These are phyloP conservation scores for Stictocephala bisonia DNA, from an alignment of 2,888 invertebrate genomes.

Conservation along the genomic window DNA sequence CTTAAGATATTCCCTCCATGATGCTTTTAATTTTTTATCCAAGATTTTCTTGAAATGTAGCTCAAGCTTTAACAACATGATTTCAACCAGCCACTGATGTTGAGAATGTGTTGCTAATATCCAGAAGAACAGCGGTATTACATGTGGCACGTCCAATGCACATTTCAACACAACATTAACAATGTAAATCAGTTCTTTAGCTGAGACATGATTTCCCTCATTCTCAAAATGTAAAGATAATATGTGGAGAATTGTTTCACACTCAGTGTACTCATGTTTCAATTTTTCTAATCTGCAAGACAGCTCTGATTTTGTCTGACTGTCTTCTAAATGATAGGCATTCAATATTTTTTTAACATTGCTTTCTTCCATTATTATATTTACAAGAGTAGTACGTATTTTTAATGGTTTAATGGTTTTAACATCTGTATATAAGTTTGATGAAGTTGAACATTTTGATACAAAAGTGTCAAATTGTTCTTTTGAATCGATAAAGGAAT, in stretches of 20 bases:
- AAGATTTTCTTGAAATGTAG: conserved; percentile 53
- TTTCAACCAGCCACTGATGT: conserved; percentile 55
- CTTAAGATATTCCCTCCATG: conserved; percentile 52
- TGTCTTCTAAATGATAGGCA: neutral
- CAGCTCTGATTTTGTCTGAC: neutral
- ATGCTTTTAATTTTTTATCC: conserved; percentile 46
- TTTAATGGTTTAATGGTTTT: neutral
- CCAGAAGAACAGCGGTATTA: conserved; percentile 53
- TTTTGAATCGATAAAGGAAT: neutral
- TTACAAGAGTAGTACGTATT: neutral
- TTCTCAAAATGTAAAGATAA: conserved; percentile 49
- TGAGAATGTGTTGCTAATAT: conserved; percentile 55
- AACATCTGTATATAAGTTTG: neutral
- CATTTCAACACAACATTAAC: conserved; percentile 49
- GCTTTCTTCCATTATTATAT: neutral
- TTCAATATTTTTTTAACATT: neutral
- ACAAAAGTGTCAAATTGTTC: neutral
- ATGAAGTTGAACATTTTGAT: neutral
- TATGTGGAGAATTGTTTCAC: conserved; percentile 46
- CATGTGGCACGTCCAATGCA: conserved; percentile 34
- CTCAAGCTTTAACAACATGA: conserved; percentile 55
- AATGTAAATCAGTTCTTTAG: conserved; percentile 51
- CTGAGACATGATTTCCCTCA: conserved; percentile 52
- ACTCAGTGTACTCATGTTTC: conserved; percentile 42
- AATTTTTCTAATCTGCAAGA: neutral